Percentiles rank a stretch among this genome's conserved stretches.
Conservation (phyloP, 2,797 vertebrate species). For the Mormyrus proboscirostris region DNA sequence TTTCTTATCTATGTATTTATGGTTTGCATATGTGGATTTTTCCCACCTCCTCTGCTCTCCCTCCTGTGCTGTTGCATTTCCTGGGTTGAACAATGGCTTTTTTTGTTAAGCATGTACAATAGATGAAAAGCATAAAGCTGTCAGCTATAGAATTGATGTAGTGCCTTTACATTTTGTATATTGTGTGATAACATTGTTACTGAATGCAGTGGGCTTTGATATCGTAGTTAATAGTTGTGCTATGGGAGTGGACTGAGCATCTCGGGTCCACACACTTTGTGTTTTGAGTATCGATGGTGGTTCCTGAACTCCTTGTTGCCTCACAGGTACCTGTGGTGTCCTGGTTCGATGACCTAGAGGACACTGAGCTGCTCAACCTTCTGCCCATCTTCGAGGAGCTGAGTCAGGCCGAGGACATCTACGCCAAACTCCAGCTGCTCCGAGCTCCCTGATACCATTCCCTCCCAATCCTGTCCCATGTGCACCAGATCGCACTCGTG, state of each 20-base stretch:
- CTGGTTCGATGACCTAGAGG: slow-evolving; percentile 87
- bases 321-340: slow-evolving; percentile 81
- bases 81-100: background rate
- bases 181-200: background rate
- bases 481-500: background rate
- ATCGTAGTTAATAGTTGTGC: background rate
- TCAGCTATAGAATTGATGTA: background rate
- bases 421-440: slow-evolving; percentile 74
- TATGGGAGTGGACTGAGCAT: background rate
- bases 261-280: background rate
- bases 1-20: background rate
- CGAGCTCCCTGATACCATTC: slow-evolving; percentile 46
- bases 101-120: background rate
- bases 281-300: background rate
- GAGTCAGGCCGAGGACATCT: slow-evolving; percentile 77
- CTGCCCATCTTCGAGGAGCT: slow-evolving; percentile 86
- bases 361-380: slow-evolving; percentile 80
- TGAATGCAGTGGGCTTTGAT: background rate
- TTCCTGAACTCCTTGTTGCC: slow-evolving; percentile 1
- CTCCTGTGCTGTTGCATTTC: background rate
- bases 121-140: background rate
- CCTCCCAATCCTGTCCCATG: background rate
- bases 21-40: background rate
- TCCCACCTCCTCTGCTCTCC: background rate
- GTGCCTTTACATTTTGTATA: background rate